Evolutionary conservation across 2,888 invertebrate genomes (phyloP).

Genomic region (Ceratothoa steindachneri): DNA sequence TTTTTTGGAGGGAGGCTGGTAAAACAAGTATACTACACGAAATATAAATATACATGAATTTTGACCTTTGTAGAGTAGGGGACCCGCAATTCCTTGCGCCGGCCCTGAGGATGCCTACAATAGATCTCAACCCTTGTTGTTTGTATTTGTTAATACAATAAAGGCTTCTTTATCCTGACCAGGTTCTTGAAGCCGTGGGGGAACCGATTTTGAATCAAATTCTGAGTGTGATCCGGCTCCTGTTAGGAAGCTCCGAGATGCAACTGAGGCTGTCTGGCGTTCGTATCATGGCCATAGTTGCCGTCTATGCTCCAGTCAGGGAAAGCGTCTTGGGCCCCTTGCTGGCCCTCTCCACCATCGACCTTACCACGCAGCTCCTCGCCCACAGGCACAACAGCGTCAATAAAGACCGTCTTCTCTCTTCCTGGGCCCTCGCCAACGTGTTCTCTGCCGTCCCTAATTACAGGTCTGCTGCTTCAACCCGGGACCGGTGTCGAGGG

Average conservation of each 20-base stretch:
- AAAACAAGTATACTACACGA: too few relatives aligned
- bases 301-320: conserved; percentile 16
- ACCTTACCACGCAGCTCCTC: conserved; percentile 11
- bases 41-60: too few relatives aligned
- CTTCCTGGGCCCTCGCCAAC: conserved; percentile 41
- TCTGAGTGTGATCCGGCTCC: neutral
- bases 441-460: conserved; percentile 31
- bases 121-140: too few relatives aligned
- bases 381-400: conserved; percentile 22
- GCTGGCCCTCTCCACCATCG: conserved; percentile 15
- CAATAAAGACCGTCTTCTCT: conserved; percentile 37
- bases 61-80: too few relatives aligned
- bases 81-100: too few relatives aligned
- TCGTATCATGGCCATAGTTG: conserved; percentile 32
- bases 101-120: too few relatives aligned
- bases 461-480: conserved; percentile 32
- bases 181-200: conserved; percentile 33
- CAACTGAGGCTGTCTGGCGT: conserved; percentile 13
- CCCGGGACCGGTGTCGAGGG: neutral
- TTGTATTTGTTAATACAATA: too few relatives aligned
- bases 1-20: too few relatives aligned
- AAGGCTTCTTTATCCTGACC: too few relatives aligned
- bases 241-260: neutral
- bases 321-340: neutral
- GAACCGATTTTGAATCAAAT: conserved; percentile 15